These are phyloP conservation scores for Chanos chanos DNA, from an alignment of 2,797 vertebrate genomes.

Conservation along the genomic window DNA sequence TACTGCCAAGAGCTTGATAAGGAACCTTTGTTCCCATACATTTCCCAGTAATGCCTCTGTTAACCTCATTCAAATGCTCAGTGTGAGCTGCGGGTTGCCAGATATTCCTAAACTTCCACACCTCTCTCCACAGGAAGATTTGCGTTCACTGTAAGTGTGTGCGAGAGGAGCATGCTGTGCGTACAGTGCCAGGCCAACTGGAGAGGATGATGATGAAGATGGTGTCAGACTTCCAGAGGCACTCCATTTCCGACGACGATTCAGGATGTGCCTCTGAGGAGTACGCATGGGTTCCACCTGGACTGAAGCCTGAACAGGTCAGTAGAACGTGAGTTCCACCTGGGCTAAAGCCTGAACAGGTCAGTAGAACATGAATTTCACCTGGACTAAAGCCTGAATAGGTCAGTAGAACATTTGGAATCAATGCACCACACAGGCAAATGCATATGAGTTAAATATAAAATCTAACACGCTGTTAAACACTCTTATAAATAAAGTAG, in stretches of 20 bases:
- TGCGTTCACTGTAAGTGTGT: constrained; percentile 91
- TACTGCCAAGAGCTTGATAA: too few relatives aligned
- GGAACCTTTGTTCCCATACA: too few relatives aligned
- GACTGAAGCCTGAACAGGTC: constrained; percentile 91
- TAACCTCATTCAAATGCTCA: too few relatives aligned
- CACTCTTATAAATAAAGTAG: too few relatives aligned
- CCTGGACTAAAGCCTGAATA: constrained; percentile 89
- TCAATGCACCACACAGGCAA: too few relatives aligned
- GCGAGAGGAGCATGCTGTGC: constrained; percentile 83
- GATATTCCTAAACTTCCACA: too few relatives aligned
- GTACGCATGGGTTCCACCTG: constrained; percentile 88
- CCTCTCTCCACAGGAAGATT: constrained; percentile 78
- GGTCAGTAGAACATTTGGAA: constrained; percentile 70
- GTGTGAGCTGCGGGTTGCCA: not conserved
- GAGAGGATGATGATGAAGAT: constrained; percentile 87
- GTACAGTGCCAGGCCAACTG: constrained; percentile 78
- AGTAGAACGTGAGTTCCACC: constrained; percentile 62
- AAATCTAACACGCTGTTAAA: too few relatives aligned
- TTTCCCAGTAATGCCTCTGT: too few relatives aligned
- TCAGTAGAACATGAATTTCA: constrained; percentile 61
- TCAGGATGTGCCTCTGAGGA: constrained; percentile 88
- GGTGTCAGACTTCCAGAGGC: constrained; percentile 84
- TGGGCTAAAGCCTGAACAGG: constrained; percentile 90
- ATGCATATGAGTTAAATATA: too few relatives aligned
- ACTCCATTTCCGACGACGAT: constrained; percentile 87